Evolutionary conservation across 2,888 invertebrate genomes (phyloP), one percentile per base, ranked within the genome.

Genomic region (Endomychus coccineus): DNA sequence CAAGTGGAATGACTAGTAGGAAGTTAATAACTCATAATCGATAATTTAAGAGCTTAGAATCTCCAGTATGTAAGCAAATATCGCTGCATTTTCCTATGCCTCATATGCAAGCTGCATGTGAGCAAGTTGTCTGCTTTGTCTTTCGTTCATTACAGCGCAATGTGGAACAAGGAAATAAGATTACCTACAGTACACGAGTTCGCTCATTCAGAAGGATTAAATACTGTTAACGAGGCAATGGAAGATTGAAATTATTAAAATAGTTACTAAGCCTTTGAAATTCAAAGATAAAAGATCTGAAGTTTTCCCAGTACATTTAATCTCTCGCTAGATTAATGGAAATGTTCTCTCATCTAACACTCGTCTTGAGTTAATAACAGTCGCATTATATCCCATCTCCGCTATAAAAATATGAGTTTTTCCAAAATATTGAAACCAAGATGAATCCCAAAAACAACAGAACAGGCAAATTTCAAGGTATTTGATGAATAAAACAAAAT

Each of bases 191-290:
- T n/a, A 45, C 51, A 49, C 45, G 44, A 43, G 43, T 38, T 43
- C 34, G 27, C 35, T 35, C 41, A 42, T 47, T 49, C 49, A 47
- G 46, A 46, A 42, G 53, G 53, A 53, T 53, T 52, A 49, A 44
- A 45, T 45, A 45, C 39, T 40, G 40, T 48, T 27, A 29, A 28
- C 28, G 11, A n/a, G 29, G 23, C 51, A 51, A 48, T 49, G 42
- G 32, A 35, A 46, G 45, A 48, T 51, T 48, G 44, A 42, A 48
- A 50, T 48, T 50, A 50, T 51, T 51, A 48, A 49, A 49, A 47
- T 44, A 37, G 31, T 31, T 37, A n/a, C n/a, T n/a, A n/a, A n/a
- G n/a, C n/a, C n/a, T n/a, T n/a, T n/a, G n/a, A n/a, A n/a, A n/a
- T n/a, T n/a, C n/a, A n/a, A n/a, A n/a, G n/a, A n/a, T n/a, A n/a